Conservation (phyloP, 2,888 invertebrate genomes). For the Brenthis ino region DNA sequence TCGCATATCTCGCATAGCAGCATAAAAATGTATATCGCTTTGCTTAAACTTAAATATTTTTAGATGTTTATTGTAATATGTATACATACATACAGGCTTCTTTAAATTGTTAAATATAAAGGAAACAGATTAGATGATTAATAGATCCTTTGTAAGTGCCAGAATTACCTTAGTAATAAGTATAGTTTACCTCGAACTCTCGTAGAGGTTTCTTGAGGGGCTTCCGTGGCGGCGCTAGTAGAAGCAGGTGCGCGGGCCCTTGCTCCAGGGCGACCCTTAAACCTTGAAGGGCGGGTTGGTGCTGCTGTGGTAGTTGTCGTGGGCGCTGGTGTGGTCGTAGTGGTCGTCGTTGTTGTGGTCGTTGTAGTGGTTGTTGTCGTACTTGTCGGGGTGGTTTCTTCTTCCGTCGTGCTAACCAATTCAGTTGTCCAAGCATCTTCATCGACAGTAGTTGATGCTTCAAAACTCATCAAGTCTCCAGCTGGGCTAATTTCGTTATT, state of each 20-base stretch:
- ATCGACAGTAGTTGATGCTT: constrained; percentile 66
- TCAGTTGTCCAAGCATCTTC: constrained; percentile 74
- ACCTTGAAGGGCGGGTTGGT: constrained; percentile 72
- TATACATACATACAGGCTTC: no score
- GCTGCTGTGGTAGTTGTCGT: constrained; percentile 72
- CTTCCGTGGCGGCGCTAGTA: constrained; percentile 69
- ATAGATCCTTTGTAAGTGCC: constrained; percentile 6
- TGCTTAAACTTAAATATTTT: constrained; percentile 2
- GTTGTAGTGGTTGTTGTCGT: constrained; percentile 81
- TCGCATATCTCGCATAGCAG: constrained; percentile 59
- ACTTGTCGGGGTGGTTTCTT: constrained; percentile 76
- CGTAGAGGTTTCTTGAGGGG: constrained; percentile 71
- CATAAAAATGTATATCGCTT: constrained; percentile 18
- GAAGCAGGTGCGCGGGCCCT: constrained; percentile 70
- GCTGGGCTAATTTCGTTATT: constrained; percentile 81
- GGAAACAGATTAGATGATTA: neutral
- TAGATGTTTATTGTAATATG: no score
- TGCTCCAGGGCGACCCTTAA: constrained; percentile 71
- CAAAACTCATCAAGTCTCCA: constrained; percentile 59
- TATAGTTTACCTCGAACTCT: constrained; percentile 73
- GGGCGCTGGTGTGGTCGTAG: constrained; percentile 76
- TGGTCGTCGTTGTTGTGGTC: constrained; percentile 81
- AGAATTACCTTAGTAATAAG: neutral
- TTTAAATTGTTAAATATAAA: neutral
- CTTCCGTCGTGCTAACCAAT: constrained; percentile 70